These are phyloP conservation scores for Clistopyga incitator DNA, from an alignment of 2,888 invertebrate species.

Conservation along the genomic window DNA sequence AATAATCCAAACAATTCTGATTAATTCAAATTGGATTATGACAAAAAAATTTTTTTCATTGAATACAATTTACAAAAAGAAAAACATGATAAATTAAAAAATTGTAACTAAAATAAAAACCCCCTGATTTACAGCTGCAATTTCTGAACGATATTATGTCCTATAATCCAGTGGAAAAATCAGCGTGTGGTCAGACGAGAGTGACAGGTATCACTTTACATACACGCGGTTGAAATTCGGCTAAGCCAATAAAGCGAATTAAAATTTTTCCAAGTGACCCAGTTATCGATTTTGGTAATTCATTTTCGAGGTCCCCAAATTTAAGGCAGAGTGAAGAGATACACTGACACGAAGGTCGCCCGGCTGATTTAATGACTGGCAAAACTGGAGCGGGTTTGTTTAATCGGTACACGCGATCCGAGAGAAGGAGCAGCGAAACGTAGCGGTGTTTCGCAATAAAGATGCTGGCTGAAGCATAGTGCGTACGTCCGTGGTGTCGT, in stretches of 20 bases:
- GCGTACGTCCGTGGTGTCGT: neutral
- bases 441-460: neutral
- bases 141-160: too few relatives aligned
- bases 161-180: neutral
- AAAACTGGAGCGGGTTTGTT: constrained; percentile 18
- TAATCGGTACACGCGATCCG: constrained; percentile 17
- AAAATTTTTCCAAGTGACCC: neutral
- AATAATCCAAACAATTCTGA: too few relatives aligned
- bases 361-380: constrained; percentile 23
- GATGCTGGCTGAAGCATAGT: neutral
- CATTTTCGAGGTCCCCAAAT: neutral
- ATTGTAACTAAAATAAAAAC: too few relatives aligned
- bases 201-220: neutral
- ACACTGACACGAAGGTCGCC: neutral
- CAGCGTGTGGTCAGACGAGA: neutral
- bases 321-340: neutral
- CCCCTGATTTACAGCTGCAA: too few relatives aligned
- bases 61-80: too few relatives aligned
- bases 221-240: neutral
- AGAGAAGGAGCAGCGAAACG: neutral
- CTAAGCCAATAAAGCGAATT: neutral
- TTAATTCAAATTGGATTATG: too few relatives aligned
- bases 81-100: too few relatives aligned
- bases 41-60: too few relatives aligned
- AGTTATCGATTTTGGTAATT: neutral